Conservation (phyloP, 2,888 invertebrate genomes). For the Tenthredo scrophulariae region DNA sequence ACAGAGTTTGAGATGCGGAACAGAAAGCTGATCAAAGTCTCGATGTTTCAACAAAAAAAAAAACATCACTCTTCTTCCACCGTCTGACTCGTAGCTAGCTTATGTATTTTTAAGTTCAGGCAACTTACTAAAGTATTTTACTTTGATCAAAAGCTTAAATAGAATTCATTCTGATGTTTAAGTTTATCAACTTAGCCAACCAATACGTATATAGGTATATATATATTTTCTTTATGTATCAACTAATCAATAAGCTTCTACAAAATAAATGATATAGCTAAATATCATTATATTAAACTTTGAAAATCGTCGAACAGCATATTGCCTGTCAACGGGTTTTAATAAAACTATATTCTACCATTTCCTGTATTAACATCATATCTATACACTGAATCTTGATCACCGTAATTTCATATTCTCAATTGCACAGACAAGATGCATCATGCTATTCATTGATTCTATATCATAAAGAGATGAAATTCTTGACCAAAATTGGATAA, state of each 20-base stretch:
- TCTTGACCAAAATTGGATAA: conserved; percentile 10
- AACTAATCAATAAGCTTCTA: conserved; percentile 24
- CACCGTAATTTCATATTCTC: neutral
- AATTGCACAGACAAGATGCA: neutral
- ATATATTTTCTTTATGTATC: neutral
- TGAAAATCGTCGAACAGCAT: neutral
- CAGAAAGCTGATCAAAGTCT: neutral
- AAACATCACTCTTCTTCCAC: neutral
- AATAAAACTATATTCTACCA: neutral
- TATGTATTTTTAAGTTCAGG: conserved; percentile 13
- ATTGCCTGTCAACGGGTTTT: neutral
- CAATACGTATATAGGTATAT: neutral
- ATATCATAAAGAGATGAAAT: neutral
- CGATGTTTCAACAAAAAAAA: neutral
- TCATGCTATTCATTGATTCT: neutral
- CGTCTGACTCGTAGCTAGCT: neutral
- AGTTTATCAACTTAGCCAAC: neutral
- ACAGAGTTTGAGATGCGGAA: neutral
- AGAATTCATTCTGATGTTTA: neutral
- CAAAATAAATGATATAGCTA: neutral
- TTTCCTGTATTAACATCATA: neutral
- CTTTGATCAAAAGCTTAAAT: neutral
- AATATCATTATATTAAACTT: neutral
- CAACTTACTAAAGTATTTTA: conserved; percentile 2
- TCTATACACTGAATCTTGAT: neutral